These are phyloP conservation scores for Horisme vitalbata DNA, from an alignment of 2,888 invertebrate species.

Conservation along the genomic window DNA sequence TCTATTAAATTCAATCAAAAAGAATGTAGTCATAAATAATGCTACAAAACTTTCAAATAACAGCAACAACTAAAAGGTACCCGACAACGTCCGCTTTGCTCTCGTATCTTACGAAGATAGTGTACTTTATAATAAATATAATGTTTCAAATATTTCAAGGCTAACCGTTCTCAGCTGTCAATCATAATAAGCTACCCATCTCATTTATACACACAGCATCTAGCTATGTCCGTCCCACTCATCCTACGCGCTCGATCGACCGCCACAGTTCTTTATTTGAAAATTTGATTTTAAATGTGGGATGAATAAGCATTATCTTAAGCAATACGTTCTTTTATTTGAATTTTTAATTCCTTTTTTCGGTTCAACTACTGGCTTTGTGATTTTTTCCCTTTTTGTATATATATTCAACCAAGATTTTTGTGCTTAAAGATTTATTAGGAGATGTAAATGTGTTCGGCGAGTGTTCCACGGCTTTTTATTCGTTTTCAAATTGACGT, in stretches of 20 bases:
- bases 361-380: slow-evolving; percentile 68
- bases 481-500: slow-evolving; percentile 48
- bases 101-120: slow-evolving; percentile 71
- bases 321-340: slow-evolving; percentile 79
- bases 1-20: no score
- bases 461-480: slow-evolving; percentile 48
- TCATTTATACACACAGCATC: slow-evolving; percentile 61
- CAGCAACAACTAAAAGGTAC: neutral
- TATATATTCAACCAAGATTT: slow-evolving; percentile 51
- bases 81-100: slow-evolving; percentile 59
- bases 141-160: slow-evolving; percentile 84
- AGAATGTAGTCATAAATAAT: no score
- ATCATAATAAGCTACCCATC: slow-evolving; percentile 81
- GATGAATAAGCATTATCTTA: slow-evolving; percentile 83
- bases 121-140: slow-evolving; percentile 83
- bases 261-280: slow-evolving; percentile 79
- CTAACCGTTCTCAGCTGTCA: slow-evolving; percentile 83
- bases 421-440: slow-evolving; percentile 70
- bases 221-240: slow-evolving; percentile 55
- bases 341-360: slow-evolving; percentile 80
- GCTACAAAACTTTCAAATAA: neutral
- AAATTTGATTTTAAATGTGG: slow-evolving; percentile 83
- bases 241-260: slow-evolving; percentile 67
- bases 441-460: slow-evolving; percentile 66
- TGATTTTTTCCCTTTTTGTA: slow-evolving; percentile 62